phyloP scores from a whole-genome alignment of 2,888 invertebrate genomes.

The Chrysopilus asiliformis region DNA sequence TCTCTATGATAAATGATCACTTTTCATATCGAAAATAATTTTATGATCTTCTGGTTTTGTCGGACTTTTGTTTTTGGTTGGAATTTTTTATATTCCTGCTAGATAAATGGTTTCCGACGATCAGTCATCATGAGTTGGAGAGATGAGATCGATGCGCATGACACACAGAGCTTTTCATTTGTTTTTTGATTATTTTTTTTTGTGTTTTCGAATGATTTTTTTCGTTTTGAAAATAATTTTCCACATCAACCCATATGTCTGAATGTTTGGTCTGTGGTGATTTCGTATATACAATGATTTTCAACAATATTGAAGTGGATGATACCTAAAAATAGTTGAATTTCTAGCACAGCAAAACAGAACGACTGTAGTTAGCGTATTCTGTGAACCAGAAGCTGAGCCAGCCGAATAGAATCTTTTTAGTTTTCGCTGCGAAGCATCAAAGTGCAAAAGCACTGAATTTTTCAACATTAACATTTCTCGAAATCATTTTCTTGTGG shows the following conservation, averaged over 20 bases:
- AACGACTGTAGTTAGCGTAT: constrained; percentile 4
- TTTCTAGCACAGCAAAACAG: constrained; percentile 3
- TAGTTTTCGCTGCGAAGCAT: constrained; percentile 10
- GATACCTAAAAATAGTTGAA: constrained; percentile 14
- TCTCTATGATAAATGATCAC: too few species aligned
- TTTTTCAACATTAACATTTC: too few species aligned
- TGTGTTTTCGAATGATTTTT: constrained; percentile 4
- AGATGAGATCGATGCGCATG: too few species aligned
- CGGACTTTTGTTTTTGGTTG: too few species aligned
- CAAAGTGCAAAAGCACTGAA: constrained; percentile 9
- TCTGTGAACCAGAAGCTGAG: constrained; percentile 3
- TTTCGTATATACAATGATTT: constrained; percentile 5
- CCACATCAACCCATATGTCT: too few species aligned
- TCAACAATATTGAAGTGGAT: constrained; percentile 5
- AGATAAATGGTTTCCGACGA: too few species aligned
- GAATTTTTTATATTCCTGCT: too few species aligned
- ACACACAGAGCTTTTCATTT: neutral
- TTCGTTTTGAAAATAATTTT: too few species aligned
- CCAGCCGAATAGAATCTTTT: constrained; percentile 4
- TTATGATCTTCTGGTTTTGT: too few species aligned
- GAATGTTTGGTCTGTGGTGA: constrained; percentile 2
- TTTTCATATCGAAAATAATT: too few species aligned
- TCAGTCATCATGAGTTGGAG: too few species aligned
- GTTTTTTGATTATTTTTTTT: too few species aligned
- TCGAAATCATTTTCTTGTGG: constrained; percentile 5